phyloP scores from a whole-genome alignment of 2,797 vertebrate genomes.

The Eulemur mongoz region DNA sequence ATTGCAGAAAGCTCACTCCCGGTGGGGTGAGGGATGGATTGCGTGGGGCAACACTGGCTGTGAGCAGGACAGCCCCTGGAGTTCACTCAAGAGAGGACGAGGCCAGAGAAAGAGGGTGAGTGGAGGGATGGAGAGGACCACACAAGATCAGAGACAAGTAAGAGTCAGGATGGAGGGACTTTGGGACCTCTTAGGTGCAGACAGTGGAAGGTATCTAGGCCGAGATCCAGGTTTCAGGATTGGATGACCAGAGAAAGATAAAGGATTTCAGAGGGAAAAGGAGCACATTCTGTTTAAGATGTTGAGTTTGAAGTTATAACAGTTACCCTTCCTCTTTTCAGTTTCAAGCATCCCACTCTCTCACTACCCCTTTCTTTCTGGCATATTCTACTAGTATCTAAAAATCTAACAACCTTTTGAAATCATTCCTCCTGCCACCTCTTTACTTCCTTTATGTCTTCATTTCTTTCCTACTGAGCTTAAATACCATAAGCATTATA shows the following conservation, averaged over 20 bases:
- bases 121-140: background rate
- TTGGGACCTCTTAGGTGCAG: background rate
- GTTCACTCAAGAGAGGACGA: background rate
- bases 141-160: background rate
- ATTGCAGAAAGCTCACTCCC: background rate
- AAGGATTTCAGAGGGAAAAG: background rate
- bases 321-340: background rate
- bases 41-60: background rate
- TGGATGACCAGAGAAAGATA: background rate
- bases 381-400: background rate
- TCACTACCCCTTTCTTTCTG: background rate
- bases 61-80: background rate
- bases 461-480: constrained; percentile 38
- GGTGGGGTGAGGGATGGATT: background rate
- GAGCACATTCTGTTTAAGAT: background rate
- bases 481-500: background rate
- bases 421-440: background rate
- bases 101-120: background rate
- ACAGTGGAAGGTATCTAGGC: background rate
- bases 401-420: constrained; percentile 21
- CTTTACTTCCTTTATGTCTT: background rate
- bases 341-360: background rate
- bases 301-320: background rate
- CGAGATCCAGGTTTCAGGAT: background rate
- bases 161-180: background rate